Conservation (phyloP, 2,113 vertebrate species). For the Indicator indicator region DNA sequence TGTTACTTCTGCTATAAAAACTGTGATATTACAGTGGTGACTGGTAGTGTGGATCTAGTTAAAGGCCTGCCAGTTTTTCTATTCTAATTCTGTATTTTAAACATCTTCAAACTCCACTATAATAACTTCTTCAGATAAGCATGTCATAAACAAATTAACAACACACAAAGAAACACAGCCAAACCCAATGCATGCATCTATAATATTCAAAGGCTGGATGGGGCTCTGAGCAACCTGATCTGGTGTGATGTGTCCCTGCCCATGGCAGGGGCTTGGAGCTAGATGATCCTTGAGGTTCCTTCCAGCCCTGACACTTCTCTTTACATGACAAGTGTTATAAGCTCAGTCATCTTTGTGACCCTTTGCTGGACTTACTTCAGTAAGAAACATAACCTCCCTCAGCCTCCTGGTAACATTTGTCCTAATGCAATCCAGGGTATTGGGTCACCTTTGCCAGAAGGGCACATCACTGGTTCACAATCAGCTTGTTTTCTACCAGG, state of each 20-base stretch:
- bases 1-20: constrained; percentile 45
- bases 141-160: neutral
- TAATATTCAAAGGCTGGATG: neutral
- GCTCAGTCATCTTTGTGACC: rapidly evolving
- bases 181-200: neutral
- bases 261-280: too few relatives aligned
- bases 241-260: too few relatives aligned
- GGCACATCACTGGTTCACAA: neutral
- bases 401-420: neutral
- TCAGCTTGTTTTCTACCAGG: neutral
- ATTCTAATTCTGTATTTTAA: neutral
- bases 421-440: neutral
- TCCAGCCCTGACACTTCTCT: neutral
- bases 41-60: neutral
- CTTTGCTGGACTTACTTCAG: neutral
- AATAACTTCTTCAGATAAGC: neutral
- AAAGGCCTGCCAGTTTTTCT: constrained; percentile 23
- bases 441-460: neutral
- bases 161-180: neutral
- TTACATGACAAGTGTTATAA: neutral
- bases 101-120: neutral
- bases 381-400: neutral
- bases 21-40: neutral
- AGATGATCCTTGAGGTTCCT: too few relatives aligned
- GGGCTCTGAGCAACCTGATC: too few relatives aligned